Percentiles rank a stretch among this genome's conserved stretches.
Evolutionary conservation across 2,113 vertebrate genomes (phyloP).

Genomic region (Paracyprichromis sp.): DNA sequence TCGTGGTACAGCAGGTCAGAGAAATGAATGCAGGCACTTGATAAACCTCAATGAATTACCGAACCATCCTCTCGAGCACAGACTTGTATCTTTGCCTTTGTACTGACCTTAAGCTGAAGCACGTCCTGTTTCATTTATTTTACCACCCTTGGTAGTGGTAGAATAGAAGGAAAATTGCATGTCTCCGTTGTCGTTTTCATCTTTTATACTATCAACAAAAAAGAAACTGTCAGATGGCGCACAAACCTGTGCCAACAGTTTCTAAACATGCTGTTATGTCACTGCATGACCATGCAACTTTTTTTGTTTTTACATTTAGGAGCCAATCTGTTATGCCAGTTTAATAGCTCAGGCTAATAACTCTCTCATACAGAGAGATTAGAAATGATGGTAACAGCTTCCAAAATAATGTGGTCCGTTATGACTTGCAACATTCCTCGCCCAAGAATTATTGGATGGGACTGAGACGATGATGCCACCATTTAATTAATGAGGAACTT

Average conservation of each 20-base stretch:
- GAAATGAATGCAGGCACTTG: neutral
- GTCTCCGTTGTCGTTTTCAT: neutral
- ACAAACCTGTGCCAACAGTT: neutral
- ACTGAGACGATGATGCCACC: neutral
- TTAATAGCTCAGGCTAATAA: neutral
- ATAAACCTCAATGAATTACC: neutral
- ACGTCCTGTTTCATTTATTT: neutral
- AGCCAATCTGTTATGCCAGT: neutral
- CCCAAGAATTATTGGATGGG: neutral
- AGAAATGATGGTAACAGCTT: neutral
- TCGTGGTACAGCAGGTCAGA: neutral
- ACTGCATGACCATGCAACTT: neutral
- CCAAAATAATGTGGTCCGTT: neutral
- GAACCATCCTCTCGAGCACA: neutral
- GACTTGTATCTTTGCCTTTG: neutral
- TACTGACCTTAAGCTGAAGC: neutral
- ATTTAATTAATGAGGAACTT: neutral
- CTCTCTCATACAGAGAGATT: neutral
- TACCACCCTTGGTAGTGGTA: neutral
- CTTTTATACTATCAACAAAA: neutral
- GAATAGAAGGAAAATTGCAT: neutral
- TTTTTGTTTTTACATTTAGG: neutral
- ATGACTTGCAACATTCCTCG: neutral
- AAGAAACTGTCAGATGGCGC: neutral
- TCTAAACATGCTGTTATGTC: neutral